Evolutionary conservation across 1,140 invertebrate genomes (phyloP), one percentile per base, ranked within the genome.

Genomic region (Portunus trituberculatus): DNA sequence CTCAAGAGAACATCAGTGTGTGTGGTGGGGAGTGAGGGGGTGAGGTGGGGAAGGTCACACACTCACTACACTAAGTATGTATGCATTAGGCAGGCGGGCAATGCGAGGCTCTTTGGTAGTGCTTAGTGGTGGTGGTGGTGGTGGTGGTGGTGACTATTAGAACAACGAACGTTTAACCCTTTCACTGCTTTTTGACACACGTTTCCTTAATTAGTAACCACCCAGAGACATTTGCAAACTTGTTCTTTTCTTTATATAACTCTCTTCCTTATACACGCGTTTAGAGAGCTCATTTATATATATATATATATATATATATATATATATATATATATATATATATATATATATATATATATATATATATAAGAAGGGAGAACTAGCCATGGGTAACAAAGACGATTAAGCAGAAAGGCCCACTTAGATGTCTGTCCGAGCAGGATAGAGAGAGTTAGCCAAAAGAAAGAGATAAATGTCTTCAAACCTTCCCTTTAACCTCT

Each of bases 301-400:
- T 76, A 76, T 76, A 76, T 76, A 76, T 76, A 76, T 76, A 76
- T 76, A 76, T 76, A 76, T 76, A 76, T 76, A 76, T 76, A 76
- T 76, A 76, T 76, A 76, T 76, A 76, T 76, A 76, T 76, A 76
- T 76, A 76, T 76, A 76, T 76, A 76, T 76, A 76, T 76, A 76
- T 76, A 76, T 76, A 76, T 76, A 76, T 76, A 76, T 76, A 76
- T 76, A 76, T 76, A 76, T 76, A 76, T 76, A 76, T 76, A 76
- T 76, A 76, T 76, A 76, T 76, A 76, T 76, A 76, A 12, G 25
- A 12, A 76, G 10, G 25, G 10, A 76, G 10, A 76, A 12, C 10
- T 76, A 76, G 10, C 10, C 25, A 76, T 76, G 25, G 10, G 25
- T 76, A 76, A 76, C 25, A 76, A 12, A 76, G 10, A 76, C 25